Conservation (phyloP, 2,797 vertebrate genomes). For the Thalassophryne amazonica region DNA sequence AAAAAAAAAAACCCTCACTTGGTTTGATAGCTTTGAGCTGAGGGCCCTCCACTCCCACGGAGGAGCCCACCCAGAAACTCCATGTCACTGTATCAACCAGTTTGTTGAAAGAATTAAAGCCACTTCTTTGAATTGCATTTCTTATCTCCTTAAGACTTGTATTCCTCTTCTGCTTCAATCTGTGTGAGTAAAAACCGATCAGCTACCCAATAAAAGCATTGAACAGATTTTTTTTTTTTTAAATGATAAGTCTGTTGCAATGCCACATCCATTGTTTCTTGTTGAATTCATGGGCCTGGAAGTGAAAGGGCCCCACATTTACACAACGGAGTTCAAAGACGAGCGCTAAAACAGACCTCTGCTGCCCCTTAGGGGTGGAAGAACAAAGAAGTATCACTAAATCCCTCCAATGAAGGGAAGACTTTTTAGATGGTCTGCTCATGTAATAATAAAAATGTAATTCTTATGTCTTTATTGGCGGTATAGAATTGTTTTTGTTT, state of each 20-base stretch:
- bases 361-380: slow-evolving; percentile 75
- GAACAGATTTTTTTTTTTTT: slow-evolving; percentile 11
- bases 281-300: slow-evolving; percentile 14
- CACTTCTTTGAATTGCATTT: slow-evolving; percentile 13
- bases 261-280: slow-evolving; percentile 45
- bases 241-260: slow-evolving; percentile 22
- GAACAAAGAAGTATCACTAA: slow-evolving; percentile 5
- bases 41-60: slow-evolving; percentile 24
- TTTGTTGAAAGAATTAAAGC: slow-evolving; percentile 62
- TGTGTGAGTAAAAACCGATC: background rate
- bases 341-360: slow-evolving; percentile 65
- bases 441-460: too few species aligned
- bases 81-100: slow-evolving; percentile 52
- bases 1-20: too few species aligned
- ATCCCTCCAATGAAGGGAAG: background rate
- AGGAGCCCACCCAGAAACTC: slow-evolving; percentile 64
- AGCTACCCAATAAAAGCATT: background rate
- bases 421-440: background rate
- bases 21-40: slow-evolving; percentile 71
- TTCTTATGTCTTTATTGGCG: too few species aligned
- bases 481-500: too few species aligned
- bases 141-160: slow-evolving; percentile 1
- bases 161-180: slow-evolving; percentile 6
- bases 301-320: slow-evolving; percentile 22
- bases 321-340: slow-evolving; percentile 19